phyloP scores from a whole-genome alignment of 2,113 vertebrate genomes.

The Chamaetylas fuelleborni region DNA sequence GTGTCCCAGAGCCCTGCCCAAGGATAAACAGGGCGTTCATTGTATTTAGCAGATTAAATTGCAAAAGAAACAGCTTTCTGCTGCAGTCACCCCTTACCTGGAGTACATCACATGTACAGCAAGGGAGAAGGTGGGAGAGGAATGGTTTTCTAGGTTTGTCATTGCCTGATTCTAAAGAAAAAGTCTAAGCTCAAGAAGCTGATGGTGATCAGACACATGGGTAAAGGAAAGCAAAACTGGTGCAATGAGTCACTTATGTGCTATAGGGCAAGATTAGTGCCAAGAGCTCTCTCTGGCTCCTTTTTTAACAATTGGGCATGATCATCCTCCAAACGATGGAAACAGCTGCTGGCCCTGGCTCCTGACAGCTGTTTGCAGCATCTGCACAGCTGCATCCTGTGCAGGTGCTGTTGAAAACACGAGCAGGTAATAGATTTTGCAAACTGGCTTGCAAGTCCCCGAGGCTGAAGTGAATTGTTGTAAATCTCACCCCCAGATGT shows the following conservation, averaged over 20 bases:
- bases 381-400: neutral
- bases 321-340: neutral
- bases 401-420: neutral
- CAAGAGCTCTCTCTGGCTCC: neutral
- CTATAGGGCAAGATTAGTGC: neutral
- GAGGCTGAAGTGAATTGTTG: neutral
- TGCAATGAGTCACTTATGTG: neutral
- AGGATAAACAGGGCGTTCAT: neutral
- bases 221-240: neutral
- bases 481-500: neutral
- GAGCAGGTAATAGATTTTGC: conserved; percentile 2
- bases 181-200: neutral
- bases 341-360: conserved; percentile 8
- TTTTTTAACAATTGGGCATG: neutral
- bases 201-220: neutral
- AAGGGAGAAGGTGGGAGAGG: neutral
- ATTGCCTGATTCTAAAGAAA: neutral
- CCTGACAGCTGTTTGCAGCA: conserved; percentile 3
- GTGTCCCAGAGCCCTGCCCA: neutral
- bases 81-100: neutral
- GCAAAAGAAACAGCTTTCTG: neutral
- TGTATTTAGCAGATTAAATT: neutral
- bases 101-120: rapidly evolving
- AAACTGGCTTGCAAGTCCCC: neutral
- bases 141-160: neutral